A percentile compares a stretch with the other conserved stretches of the same genome.
Evolutionary conservation across 2,888 invertebrate species (phyloP).

Genomic region (Abscondita cerata): DNA sequence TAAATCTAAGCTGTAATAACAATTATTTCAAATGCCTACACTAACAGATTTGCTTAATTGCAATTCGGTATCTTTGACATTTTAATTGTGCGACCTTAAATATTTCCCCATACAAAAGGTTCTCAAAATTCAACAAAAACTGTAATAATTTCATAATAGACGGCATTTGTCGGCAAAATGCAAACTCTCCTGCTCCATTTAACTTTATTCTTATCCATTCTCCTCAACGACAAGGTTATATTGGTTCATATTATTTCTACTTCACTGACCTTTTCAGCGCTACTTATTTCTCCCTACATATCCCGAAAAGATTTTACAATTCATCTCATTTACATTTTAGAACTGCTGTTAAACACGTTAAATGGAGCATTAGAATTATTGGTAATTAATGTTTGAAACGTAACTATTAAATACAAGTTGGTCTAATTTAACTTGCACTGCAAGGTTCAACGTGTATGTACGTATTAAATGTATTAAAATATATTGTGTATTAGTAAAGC

Average conservation of each 20-base stretch:
- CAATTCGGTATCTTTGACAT: too few species aligned
- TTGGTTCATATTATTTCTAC: conserved; percentile 28
- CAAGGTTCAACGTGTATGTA: too few species aligned
- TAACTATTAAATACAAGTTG: background rate
- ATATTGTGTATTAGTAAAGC: too few species aligned
- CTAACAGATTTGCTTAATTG: too few species aligned
- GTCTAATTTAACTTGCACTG: conserved; percentile 8
- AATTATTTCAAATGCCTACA: too few species aligned
- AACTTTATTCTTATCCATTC: conserved; percentile 32
- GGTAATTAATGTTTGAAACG: conserved; percentile 7
- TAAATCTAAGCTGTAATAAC: too few species aligned
- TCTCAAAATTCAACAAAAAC: conserved; percentile 7
- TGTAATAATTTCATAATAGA: conserved; percentile 20
- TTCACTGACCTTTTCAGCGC: conserved; percentile 23
- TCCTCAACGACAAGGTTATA: conserved; percentile 30
- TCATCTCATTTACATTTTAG: conserved; percentile 19
- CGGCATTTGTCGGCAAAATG: conserved; percentile 27
- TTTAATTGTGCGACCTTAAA: background rate
- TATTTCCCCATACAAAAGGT: background rate
- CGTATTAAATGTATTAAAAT: too few species aligned
- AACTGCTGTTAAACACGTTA: conserved; percentile 7
- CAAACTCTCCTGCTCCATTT: conserved; percentile 29
- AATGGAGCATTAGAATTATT: background rate
- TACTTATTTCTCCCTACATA: conserved; percentile 19
- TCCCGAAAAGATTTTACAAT: conserved; percentile 19